Evolutionary conservation across 1,140 invertebrate genomes (phyloP).

Genomic region (Helicoverpa zea): DNA sequence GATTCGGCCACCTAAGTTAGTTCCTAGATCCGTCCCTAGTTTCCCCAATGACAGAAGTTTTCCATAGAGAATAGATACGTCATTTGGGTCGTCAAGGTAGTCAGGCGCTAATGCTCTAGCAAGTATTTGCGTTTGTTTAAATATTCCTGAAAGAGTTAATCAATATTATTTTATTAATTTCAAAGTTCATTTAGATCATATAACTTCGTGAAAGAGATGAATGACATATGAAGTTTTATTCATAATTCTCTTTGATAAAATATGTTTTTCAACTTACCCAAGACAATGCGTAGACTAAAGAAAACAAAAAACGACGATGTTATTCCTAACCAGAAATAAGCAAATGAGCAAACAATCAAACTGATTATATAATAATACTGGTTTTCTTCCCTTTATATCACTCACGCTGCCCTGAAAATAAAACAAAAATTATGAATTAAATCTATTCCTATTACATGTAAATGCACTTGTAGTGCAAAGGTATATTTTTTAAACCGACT

Average conservation of each 20-base stretch:
- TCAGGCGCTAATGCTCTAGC: slow-evolving; percentile 88
- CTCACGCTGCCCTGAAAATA: slow-evolving; percentile 83
- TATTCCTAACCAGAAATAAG: slow-evolving; percentile 81
- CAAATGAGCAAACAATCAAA: slow-evolving; percentile 72
- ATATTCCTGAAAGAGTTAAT: slow-evolving; percentile 72
- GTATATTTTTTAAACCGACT: too few relatives aligned
- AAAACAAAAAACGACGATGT: slow-evolving; percentile 61
- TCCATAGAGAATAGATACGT: slow-evolving; percentile 87
- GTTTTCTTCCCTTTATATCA: slow-evolving; percentile 84
- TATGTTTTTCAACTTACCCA: not conserved
- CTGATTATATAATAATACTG: slow-evolving; percentile 76
- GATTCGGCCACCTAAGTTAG: slow-evolving; percentile 88
- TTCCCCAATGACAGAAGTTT: slow-evolving; percentile 87
- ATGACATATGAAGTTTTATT: too few relatives aligned
- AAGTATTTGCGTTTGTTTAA: slow-evolving; percentile 90
- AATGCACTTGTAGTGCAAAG: too few relatives aligned
- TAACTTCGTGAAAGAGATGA: not conserved
- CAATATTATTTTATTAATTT: not conserved
- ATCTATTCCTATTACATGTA: too few relatives aligned
- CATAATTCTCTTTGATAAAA: too few relatives aligned
- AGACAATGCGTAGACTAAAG: not conserved
- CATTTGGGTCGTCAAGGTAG: slow-evolving; percentile 73
- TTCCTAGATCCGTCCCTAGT: slow-evolving; percentile 89
- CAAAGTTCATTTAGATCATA: not conserved
- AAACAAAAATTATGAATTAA: slow-evolving; percentile 6